A percentile compares a stretch with the other conserved stretches of the same genome.
These are phyloP conservation scores for Pogona vitticeps DNA, from an alignment of 2,113 vertebrate genomes.

Conservation along the genomic window DNA sequence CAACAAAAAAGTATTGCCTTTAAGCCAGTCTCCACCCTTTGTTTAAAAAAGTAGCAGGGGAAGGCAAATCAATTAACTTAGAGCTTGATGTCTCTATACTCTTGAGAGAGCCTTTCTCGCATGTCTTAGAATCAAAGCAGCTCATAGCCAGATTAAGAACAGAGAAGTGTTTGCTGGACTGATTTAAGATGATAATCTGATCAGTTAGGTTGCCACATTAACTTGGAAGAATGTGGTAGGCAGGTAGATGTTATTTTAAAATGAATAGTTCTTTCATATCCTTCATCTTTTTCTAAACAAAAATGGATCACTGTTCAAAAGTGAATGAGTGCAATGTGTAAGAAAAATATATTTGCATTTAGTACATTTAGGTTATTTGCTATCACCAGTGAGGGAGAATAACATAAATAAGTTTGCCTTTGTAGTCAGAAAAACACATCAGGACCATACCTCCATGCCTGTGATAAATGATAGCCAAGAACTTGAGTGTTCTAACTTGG, in stretches of 20 bases:
- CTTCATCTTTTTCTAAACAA: not conserved
- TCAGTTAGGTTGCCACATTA: not conserved
- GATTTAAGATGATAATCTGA: not conserved
- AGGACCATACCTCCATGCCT: no score
- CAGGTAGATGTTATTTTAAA: constrained; percentile 12
- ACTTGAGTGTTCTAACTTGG: not conserved
- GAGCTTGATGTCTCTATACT: not conserved
- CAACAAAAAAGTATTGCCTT: no score
- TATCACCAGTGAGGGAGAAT: no score
- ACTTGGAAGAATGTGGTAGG: not conserved
- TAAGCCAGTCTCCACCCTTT: no score
- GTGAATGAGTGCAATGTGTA: not conserved
- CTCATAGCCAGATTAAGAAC: constrained; percentile 13
- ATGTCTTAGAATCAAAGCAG: constrained; percentile 23
- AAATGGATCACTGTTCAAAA: not conserved
- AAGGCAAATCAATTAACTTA: not conserved
- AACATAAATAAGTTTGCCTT: no score
- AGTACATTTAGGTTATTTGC: not conserved
- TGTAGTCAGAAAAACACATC: no score
- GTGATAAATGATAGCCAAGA: not conserved
- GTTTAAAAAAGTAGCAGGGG: not conserved
- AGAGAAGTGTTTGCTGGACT: constrained; percentile 15
- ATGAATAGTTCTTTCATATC: constrained; percentile 12
- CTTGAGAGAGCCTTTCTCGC: not conserved
- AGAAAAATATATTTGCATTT: not conserved